These are phyloP conservation scores for Clarias laeviceps DNA, from an alignment of 2,797 vertebrate genomes.

Conservation along the genomic window DNA sequence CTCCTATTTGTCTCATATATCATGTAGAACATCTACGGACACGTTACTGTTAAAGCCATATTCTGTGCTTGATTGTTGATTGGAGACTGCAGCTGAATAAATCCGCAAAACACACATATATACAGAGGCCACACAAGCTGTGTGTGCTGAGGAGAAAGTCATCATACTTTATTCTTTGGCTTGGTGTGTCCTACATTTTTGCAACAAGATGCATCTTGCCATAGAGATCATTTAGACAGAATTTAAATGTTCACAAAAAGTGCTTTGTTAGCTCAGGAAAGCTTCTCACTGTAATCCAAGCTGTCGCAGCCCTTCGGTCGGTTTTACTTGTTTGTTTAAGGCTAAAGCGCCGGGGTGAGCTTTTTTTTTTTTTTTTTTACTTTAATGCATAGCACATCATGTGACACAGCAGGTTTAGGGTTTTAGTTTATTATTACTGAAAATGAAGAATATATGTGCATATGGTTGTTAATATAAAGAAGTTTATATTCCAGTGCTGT, in stretches of 20 bases:
- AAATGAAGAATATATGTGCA: neutral
- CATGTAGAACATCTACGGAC: neutral
- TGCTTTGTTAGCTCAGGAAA: conserved; percentile 42
- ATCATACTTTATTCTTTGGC: conserved; percentile 33
- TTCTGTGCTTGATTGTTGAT: conserved; percentile 3
- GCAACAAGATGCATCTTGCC: conserved; percentile 50
- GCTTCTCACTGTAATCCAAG: conserved; percentile 11
- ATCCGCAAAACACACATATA: neutral
- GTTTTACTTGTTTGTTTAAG: conserved; percentile 45
- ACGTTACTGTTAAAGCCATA: conserved; percentile 26
- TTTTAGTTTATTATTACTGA: neutral
- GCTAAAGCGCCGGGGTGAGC: neutral
- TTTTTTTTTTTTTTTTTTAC: neutral
- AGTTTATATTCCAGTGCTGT: neutral
- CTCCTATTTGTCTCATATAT: neutral
- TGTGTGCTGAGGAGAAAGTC: conserved; percentile 18
- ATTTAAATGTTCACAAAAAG: conserved; percentile 44
- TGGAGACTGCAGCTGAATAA: conserved; percentile 1
- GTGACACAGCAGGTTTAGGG: neutral
- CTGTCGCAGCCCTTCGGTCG: conserved; percentile 8
- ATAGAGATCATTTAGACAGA: conserved; percentile 41
- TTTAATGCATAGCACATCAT: neutral
- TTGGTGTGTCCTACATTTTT: conserved; percentile 42
- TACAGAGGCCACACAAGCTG: conserved; percentile 28
- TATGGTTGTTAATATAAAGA: neutral